A percentile compares a stretch with the other conserved stretches of the same genome.
Evolutionary conservation across 2,113 vertebrate genomes (phyloP).

Genomic region (Stegastes partitus): DNA sequence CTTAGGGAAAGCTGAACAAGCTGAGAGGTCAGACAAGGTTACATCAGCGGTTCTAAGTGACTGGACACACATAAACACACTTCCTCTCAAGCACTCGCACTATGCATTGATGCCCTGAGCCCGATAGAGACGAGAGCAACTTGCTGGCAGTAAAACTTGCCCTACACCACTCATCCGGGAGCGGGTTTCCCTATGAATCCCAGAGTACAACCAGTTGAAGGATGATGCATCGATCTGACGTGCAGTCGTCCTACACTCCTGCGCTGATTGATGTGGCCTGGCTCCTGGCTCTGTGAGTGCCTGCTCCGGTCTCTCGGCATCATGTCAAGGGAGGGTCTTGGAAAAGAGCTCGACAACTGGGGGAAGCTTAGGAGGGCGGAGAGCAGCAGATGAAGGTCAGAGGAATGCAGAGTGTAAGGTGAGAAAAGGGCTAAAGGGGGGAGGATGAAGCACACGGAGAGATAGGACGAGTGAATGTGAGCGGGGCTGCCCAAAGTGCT

Average conservation of each 20-base stretch:
- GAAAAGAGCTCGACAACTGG: constrained; percentile 45
- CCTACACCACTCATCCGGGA: constrained; percentile 3
- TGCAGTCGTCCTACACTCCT: constrained; percentile 43
- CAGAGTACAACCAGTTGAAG: constrained; percentile 63
- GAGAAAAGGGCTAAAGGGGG: constrained; percentile 51
- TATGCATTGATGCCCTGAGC: constrained; percentile 15
- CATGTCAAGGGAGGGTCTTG: constrained; percentile 62
- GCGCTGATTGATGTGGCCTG: constrained; percentile 76
- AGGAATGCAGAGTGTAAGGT: constrained; percentile 48
- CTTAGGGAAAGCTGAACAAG: constrained; percentile 44
- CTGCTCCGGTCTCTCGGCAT: constrained; percentile 61
- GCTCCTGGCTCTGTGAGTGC: constrained; percentile 60
- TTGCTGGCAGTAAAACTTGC: constrained; percentile 32
- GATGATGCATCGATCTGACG: constrained; percentile 77
- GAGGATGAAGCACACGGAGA: constrained; percentile 24
- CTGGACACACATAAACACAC: constrained; percentile 38
- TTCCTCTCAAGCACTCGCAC: constrained; percentile 32
- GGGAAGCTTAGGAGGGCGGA: constrained; percentile 39
- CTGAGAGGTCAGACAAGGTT: constrained; percentile 62
- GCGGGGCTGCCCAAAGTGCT: constrained; percentile 29
- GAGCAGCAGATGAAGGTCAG: constrained; percentile 56
- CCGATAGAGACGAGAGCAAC: constrained; percentile 26
- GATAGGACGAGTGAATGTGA: constrained; percentile 50
- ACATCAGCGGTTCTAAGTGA: constrained; percentile 42
- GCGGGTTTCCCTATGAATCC: constrained; percentile 53